phyloP scores from a whole-genome alignment of 2,113 vertebrate species.

The Nestor notabilis region DNA sequence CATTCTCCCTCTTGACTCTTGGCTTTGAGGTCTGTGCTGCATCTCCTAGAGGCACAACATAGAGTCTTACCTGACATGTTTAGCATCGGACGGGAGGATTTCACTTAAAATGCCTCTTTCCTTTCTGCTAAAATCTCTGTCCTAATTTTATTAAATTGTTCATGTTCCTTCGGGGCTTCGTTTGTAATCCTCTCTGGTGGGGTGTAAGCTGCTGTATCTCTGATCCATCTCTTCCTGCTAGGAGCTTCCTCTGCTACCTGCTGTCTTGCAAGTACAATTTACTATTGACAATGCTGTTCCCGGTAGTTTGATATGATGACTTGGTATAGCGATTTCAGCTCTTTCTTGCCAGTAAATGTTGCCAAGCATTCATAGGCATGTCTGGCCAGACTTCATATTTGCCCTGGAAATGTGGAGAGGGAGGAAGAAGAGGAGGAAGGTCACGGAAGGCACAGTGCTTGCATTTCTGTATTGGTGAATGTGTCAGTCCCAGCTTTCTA shows the following conservation, averaged over 20 bases:
- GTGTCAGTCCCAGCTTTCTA: not conserved
- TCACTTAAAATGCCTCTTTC: not conserved
- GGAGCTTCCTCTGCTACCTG: slow-evolving; percentile 20
- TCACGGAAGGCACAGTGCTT: not conserved
- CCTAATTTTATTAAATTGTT: slow-evolving; percentile 35
- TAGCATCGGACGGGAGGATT: not conserved
- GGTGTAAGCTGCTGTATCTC: not conserved
- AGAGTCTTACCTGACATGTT: not conserved
- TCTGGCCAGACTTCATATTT: not conserved
- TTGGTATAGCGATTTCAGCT: not conserved
- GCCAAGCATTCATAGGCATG: not conserved
- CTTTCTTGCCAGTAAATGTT: not conserved
- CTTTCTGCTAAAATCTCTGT: not conserved
- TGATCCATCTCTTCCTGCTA: not conserved
- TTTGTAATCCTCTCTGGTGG: not conserved
- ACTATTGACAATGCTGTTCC: not conserved
- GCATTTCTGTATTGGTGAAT: not conserved
- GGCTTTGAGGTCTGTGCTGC: not conserved
- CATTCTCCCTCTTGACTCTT: slow-evolving; percentile 24
- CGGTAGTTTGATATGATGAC: not conserved
- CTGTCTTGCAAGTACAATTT: slow-evolving; percentile 21
- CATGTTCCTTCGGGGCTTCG: slow-evolving; percentile 4
- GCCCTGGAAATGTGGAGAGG: not conserved
- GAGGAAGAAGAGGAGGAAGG: not conserved
- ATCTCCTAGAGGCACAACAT: slow-evolving; percentile 34